Evolutionary conservation across 2,888 invertebrate species (phyloP).

Genomic region (Lasioglossum lativentre): DNA sequence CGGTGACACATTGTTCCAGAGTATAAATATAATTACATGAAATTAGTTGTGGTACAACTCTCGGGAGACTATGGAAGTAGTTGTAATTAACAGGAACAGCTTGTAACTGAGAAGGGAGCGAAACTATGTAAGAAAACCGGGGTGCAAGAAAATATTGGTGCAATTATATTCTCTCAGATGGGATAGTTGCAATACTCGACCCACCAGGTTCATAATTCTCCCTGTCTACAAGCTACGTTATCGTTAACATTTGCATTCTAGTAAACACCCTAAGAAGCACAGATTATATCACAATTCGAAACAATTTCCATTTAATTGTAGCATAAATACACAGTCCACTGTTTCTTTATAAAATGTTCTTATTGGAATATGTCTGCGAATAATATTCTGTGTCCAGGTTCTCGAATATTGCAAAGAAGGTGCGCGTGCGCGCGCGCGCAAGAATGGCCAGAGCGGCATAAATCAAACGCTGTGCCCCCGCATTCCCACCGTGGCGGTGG

Average conservation of each 20-base stretch:
- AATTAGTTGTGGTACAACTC: not conserved
- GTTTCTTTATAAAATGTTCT: no score
- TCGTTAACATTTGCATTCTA: not conserved
- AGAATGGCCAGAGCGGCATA: conserved; percentile 65
- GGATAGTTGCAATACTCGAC: no score
- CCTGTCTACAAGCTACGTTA: not conserved
- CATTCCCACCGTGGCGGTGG: conserved; percentile 74
- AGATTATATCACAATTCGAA: no score
- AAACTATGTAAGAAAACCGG: not conserved
- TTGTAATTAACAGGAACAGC: not conserved
- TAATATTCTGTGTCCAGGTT: not conserved
- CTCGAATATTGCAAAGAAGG: not conserved
- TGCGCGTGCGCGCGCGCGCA: conserved; percentile 24
- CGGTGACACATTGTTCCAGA: not conserved
- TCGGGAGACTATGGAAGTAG: not conserved
- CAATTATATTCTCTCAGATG: no score
- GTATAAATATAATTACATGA: not conserved
- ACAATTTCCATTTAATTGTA: no score
- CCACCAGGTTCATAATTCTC: no score
- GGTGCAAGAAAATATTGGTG: no score
- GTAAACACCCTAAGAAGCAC: not conserved
- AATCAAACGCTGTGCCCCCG: conserved; percentile 74
- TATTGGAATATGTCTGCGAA: not conserved
- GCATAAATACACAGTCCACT: no score
- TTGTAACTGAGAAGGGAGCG: not conserved